Evolutionary conservation across 2,797 vertebrate species (phyloP).

Genomic region (Typhlichthys eigenmanni): DNA sequence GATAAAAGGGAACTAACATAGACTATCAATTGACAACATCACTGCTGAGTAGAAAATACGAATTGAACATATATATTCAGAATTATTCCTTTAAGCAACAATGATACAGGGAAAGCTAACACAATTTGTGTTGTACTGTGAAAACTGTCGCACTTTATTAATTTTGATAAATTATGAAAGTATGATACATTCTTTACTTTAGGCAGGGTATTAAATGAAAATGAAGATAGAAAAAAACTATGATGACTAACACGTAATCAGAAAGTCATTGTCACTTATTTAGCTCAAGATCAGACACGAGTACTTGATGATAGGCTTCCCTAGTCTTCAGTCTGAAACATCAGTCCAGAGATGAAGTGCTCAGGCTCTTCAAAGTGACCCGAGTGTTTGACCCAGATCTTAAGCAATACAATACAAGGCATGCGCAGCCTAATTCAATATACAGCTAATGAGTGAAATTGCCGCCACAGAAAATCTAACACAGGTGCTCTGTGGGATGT

Average conservation of each 20-base stretch:
- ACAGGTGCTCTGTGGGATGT: slow-evolving; percentile 59
- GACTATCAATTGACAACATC: too few species aligned
- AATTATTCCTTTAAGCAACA: too few species aligned
- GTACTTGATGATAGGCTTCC: slow-evolving; percentile 57
- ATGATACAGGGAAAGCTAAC: too few species aligned
- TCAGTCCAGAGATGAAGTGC: slow-evolving; percentile 28
- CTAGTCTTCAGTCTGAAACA: slow-evolving; percentile 40
- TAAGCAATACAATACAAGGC: slow-evolving; percentile 37
- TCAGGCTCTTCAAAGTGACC: slow-evolving; percentile 58
- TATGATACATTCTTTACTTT: too few species aligned
- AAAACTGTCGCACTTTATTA: too few species aligned
- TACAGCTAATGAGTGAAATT: slow-evolving; percentile 59
- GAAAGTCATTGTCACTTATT: slow-evolving; percentile 48
- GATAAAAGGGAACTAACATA: too few species aligned
- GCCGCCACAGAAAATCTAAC: slow-evolving; percentile 53
- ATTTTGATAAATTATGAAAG: too few species aligned
- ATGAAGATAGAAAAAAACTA: too few species aligned
- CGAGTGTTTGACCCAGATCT: slow-evolving; percentile 55
- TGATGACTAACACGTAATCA: slow-evolving; percentile 44
- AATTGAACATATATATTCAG: too few species aligned
- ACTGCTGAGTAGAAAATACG: too few species aligned
- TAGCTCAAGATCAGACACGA: slow-evolving; percentile 42
- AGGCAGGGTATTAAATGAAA: too few species aligned
- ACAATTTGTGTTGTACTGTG: too few species aligned
- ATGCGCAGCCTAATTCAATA: slow-evolving; percentile 53